Evolutionary conservation across 2,797 vertebrate species (phyloP).

Genomic region (Lutjanus campechanus): DNA sequence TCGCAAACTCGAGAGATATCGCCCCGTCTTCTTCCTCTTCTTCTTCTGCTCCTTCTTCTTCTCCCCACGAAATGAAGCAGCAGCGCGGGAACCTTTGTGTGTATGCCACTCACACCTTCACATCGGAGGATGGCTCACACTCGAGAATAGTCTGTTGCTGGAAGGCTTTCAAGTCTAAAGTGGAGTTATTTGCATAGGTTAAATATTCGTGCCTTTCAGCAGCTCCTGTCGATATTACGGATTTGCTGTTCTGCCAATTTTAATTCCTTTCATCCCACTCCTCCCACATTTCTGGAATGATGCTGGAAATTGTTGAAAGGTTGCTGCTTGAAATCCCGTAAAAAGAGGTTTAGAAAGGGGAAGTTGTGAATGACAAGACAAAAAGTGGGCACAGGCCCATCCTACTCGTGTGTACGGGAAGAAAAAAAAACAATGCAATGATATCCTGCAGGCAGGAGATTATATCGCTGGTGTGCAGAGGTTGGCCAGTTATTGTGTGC

Average conservation of each 20-base stretch:
- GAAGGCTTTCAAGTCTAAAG: conserved; percentile 73
- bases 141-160: conserved; percentile 58
- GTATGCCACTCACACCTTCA: conserved; percentile 33
- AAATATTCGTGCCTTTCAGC: conserved; percentile 69
- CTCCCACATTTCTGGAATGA: conserved; percentile 68
- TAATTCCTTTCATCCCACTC: conserved; percentile 69
- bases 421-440: not conserved
- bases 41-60: not conserved
- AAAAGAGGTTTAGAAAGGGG: conserved; percentile 16
- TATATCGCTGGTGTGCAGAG: conserved; percentile 23
- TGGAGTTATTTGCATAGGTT: conserved; percentile 77
- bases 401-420: not conserved
- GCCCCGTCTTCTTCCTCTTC: not conserved
- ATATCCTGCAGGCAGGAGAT: conserved; percentile 45
- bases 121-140: conserved; percentile 39
- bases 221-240: conserved; percentile 66
- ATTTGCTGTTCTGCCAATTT: conserved; percentile 75
- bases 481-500: conserved; percentile 16
- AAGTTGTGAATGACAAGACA: conserved; percentile 47
- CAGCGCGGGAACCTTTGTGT: conserved; percentile 24
- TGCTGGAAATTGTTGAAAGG: conserved; percentile 47
- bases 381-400: not conserved
- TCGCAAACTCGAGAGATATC: conserved; percentile 23
- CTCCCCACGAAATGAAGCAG: conserved; percentile 35
- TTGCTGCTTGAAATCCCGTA: conserved; percentile 43